phyloP scores from a whole-genome alignment of 2,888 invertebrate species.

The Drosophila recens region DNA sequence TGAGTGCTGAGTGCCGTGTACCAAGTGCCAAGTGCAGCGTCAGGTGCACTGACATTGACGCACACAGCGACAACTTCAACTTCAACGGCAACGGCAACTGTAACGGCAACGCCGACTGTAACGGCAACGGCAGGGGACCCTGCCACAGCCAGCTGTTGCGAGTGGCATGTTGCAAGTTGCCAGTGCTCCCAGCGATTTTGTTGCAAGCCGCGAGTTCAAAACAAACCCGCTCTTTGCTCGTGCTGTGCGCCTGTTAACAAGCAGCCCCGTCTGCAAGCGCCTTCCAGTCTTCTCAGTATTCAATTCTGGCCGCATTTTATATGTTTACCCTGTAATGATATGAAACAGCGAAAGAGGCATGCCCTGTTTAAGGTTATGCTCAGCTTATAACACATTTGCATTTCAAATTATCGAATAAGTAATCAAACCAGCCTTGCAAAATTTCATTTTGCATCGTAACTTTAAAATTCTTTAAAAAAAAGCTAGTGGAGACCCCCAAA shows the following conservation, averaged over 20 bases:
- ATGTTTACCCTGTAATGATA: conserved; percentile 12
- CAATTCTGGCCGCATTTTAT: conserved; percentile 20
- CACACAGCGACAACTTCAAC: conserved; percentile 37
- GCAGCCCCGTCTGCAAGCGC: conserved; percentile 53
- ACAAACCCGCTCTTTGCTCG: conserved; percentile 36
- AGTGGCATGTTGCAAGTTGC: conserved; percentile 6
- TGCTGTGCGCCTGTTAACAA: conserved; percentile 63
- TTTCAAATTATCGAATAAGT: no score
- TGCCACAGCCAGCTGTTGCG: conserved; percentile 40
- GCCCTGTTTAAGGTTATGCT: background rate
- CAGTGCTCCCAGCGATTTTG: conserved; percentile 35
- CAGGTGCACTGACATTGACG: conserved; percentile 75
- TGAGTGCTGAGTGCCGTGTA: conserved; percentile 56
- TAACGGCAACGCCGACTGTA: conserved; percentile 1
- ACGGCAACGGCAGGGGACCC: conserved; percentile 1
- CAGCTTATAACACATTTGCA: background rate
- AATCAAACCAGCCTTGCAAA: no score
- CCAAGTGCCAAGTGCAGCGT: conserved; percentile 56
- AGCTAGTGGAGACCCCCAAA: no score
- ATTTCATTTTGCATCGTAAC: no score
- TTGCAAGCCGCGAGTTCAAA: conserved; percentile 61
- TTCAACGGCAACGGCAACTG: conserved; percentile 3
- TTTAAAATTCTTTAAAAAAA: no score
- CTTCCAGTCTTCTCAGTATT: conserved; percentile 22
- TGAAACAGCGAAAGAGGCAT: background rate